Evolutionary conservation across 2,797 vertebrate species (phyloP).

Genomic region (Alouatta caraya): DNA sequence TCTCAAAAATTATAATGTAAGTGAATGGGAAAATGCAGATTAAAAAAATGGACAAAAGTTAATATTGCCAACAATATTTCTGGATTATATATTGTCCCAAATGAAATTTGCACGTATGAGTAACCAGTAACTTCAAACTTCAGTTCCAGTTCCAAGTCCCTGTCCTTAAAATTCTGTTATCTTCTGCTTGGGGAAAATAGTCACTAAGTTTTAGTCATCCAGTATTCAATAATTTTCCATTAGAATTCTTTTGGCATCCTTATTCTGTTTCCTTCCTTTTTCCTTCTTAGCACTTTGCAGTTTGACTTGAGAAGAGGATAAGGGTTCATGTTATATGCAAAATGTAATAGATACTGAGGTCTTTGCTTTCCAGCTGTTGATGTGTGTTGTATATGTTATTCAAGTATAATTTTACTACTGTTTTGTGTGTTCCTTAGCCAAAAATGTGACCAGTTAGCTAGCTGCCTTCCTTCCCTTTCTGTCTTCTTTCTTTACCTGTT

Average conservation of each 20-base stretch:
- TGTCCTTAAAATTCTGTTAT: conserved; percentile 33
- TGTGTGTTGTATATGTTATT: background rate
- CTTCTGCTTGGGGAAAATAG: background rate
- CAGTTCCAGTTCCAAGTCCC: background rate
- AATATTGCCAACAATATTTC: conserved; percentile 41
- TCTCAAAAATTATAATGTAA: conserved; percentile 79
- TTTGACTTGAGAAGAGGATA: background rate
- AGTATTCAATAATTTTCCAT: conserved; percentile 42
- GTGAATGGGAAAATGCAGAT: conserved; percentile 67
- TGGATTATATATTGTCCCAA: conserved; percentile 43
- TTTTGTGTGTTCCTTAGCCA: conserved; percentile 32
- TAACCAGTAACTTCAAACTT: conserved; percentile 51
- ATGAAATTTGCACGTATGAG: conserved; percentile 31
- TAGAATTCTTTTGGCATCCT: conserved; percentile 24
- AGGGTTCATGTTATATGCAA: background rate
- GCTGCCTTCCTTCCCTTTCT: background rate
- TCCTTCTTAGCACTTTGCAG: background rate
- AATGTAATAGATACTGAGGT: background rate
- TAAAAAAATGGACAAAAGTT: conserved; percentile 42
- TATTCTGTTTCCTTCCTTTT: conserved; percentile 30
- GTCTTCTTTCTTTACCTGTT: background rate
- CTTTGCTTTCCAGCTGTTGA: conserved; percentile 23
- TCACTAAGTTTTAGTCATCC: conserved; percentile 23
- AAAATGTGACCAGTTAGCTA: background rate
- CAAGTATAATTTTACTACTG: conserved; percentile 1